phyloP scores from a whole-genome alignment of 1,140 invertebrate species.

The Brachionus sp. region DNA sequence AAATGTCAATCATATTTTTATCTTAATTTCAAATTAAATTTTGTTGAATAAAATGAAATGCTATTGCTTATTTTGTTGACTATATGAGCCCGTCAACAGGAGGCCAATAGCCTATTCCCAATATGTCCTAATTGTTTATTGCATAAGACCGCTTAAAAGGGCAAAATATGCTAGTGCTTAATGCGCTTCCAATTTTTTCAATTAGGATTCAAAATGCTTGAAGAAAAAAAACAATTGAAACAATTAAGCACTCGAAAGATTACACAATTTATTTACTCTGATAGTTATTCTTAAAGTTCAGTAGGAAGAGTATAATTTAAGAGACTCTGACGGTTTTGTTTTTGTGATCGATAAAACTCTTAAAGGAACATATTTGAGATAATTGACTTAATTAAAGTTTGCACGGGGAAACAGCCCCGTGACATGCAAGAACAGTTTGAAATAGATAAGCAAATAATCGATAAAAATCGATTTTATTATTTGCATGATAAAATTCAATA shows the following conservation, averaged over 20 bases:
- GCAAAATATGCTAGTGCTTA: background rate
- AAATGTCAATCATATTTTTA: background rate
- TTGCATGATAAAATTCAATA: slow-evolving; percentile 21
- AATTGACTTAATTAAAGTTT: slow-evolving; percentile 18
- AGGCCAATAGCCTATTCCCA: background rate
- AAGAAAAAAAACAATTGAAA: background rate
- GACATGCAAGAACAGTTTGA: slow-evolving; percentile 18
- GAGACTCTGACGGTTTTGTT: background rate
- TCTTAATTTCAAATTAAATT: background rate
- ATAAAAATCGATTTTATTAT: background rate
- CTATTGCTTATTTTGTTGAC: background rate
- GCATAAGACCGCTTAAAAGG: background rate
- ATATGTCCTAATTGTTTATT: background rate
- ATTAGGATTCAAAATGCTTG: background rate
- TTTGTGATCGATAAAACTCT: background rate
- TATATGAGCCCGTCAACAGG: background rate
- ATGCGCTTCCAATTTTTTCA: background rate
- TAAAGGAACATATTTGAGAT: background rate
- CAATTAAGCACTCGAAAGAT: background rate
- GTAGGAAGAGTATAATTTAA: background rate
- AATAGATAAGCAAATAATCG: slow-evolving; percentile 9
- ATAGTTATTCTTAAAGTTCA: background rate
- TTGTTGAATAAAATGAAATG: background rate
- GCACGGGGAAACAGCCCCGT: background rate
- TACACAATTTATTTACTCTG: background rate